phyloP scores from a whole-genome alignment of 1,140 invertebrate genomes.

The Megathymus violae region DNA sequence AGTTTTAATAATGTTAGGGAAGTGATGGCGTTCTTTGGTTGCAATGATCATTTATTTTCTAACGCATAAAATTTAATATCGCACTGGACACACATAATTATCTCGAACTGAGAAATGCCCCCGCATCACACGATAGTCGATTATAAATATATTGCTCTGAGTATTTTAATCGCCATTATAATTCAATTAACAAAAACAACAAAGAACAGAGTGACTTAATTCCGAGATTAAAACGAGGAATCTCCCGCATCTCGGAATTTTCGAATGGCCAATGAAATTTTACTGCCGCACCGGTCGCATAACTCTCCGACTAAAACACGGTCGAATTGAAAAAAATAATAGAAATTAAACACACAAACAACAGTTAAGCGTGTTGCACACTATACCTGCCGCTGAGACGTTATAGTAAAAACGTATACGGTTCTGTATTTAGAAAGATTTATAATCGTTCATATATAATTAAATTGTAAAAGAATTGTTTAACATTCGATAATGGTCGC shows the following conservation, averaged over 20 bases:
- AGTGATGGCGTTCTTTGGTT: too few relatives aligned
- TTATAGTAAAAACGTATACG: too few relatives aligned
- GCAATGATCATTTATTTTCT: too few relatives aligned
- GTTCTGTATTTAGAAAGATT: too few relatives aligned
- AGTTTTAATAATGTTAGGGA: too few relatives aligned
- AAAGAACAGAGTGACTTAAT: constrained; percentile 49
- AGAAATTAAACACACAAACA: constrained; percentile 43
- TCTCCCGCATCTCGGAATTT: constrained; percentile 46
- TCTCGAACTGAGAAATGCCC: neutral
- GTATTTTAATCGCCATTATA: constrained; percentile 28
- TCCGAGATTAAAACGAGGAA: constrained; percentile 45
- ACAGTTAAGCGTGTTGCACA: constrained; percentile 6
- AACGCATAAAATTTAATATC: too few relatives aligned
- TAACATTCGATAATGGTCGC: too few relatives aligned
- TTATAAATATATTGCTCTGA: constrained; percentile 17
- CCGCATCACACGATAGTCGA: neutral
- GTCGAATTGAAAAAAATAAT: constrained; percentile 31
- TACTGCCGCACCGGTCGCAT: constrained; percentile 47
- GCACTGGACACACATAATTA: too few relatives aligned
- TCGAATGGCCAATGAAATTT: constrained; percentile 56
- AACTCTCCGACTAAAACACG: constrained; percentile 44
- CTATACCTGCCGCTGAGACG: neutral
- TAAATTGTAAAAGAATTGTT: too few relatives aligned
- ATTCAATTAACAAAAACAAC: constrained; percentile 42
- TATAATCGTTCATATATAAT: too few relatives aligned